Evolutionary conservation across 2,113 vertebrate genomes (phyloP).

Genomic region (Caracal caracal): DNA sequence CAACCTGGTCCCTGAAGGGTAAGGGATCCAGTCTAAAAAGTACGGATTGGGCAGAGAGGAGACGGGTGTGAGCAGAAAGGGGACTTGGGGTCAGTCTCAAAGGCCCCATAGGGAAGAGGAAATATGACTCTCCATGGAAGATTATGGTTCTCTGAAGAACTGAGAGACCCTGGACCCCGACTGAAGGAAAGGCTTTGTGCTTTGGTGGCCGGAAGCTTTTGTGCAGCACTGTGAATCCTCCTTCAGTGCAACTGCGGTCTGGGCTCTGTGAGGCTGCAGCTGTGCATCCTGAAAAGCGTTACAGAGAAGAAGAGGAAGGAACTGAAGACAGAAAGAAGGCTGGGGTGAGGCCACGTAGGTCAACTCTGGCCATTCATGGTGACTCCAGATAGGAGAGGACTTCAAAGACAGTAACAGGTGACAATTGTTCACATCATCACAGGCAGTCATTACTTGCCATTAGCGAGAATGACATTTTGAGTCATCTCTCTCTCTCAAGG

Average conservation of each 20-base stretch:
- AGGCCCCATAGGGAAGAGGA: background rate
- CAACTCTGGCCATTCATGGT: background rate
- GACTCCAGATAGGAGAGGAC: background rate
- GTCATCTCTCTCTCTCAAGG: background rate
- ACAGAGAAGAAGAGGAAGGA: background rate
- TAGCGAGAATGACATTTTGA: background rate
- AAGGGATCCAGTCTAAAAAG: background rate
- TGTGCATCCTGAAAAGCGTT: background rate
- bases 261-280: background rate
- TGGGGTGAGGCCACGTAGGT: background rate
- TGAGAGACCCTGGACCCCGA: background rate
- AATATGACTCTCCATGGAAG: background rate
- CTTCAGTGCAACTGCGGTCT: background rate
- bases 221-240: background rate
- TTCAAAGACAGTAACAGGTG: background rate
- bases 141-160: background rate
- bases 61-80: background rate
- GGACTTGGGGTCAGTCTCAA: background rate
- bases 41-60: background rate
- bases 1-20: background rate
- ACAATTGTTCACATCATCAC: background rate
- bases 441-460: background rate
- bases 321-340: background rate
- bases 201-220: background rate
- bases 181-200: slow-evolving; percentile 24